A percentile compares a stretch with the other conserved stretches of the same genome.
Evolutionary conservation across 2,888 invertebrate species (phyloP).

Genomic region (Bruchidius siliquastri): DNA sequence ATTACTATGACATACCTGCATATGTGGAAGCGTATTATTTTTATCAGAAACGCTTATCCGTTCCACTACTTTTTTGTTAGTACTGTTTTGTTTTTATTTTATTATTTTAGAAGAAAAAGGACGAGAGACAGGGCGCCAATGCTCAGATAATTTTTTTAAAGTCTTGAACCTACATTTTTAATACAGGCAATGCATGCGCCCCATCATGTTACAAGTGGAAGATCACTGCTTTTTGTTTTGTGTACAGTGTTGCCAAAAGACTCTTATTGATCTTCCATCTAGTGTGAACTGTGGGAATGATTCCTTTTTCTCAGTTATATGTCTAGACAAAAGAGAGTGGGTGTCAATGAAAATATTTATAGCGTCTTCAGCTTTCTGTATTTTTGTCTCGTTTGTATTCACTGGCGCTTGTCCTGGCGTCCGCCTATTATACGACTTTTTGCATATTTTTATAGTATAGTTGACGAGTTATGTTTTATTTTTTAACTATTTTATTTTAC

Average conservation of each 20-base stretch:
- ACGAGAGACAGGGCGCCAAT: neutral
- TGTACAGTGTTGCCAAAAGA: too few relatives aligned
- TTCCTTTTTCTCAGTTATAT: neutral
- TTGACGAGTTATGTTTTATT: neutral
- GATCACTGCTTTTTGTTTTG: too few relatives aligned
- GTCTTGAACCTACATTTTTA: too few relatives aligned
- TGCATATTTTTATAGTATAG: neutral
- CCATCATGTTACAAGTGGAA: too few relatives aligned
- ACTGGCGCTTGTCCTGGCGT: neutral
- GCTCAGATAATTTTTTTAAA: neutral
- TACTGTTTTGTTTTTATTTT: neutral
- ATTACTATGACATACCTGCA: constrained; percentile 1
- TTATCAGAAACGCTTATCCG: constrained; percentile 1
- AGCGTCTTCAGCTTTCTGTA: neutral
- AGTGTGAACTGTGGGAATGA: too few relatives aligned
- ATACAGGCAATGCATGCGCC: too few relatives aligned
- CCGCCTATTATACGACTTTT: neutral
- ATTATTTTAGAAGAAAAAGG: neutral
- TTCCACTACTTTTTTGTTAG: constrained; percentile 1
- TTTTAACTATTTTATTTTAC: neutral
- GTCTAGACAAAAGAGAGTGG: neutral
- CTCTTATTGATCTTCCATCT: too few relatives aligned
- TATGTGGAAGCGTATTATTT: neutral
- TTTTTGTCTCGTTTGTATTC: neutral
- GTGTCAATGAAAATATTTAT: neutral